A percentile compares a stretch with the other conserved stretches of the same genome.
These are phyloP conservation scores for Seriola rivoliana DNA, from an alignment of 2,113 vertebrate species.

Conservation along the genomic window DNA sequence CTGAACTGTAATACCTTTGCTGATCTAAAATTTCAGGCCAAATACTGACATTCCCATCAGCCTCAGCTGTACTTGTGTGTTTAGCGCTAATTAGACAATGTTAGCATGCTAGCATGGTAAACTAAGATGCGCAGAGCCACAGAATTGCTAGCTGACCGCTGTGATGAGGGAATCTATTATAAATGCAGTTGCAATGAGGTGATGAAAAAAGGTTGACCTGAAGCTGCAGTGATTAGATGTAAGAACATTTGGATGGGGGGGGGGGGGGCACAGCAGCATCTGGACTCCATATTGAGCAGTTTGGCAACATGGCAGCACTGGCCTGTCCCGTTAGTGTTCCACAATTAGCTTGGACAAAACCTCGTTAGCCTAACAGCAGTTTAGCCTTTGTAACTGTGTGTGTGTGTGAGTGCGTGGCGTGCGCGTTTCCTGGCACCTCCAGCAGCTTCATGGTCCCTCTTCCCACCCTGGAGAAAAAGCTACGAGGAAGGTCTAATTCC, in stretches of 20 bases:
- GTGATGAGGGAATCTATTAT: too few species aligned
- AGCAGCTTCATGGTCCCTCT: slow-evolving; percentile 11
- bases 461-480: slow-evolving; percentile 31
- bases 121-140: too few species aligned
- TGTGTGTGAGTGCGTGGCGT: slow-evolving; percentile 15
- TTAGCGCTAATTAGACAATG: too few species aligned
- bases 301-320: not conserved
- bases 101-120: too few species aligned
- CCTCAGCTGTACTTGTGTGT: too few species aligned
- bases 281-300: not conserved
- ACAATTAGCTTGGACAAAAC: slow-evolving; percentile 21
- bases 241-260: slow-evolving; percentile 27
- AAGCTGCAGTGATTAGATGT: not conserved
- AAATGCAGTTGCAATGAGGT: too few species aligned
- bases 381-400: slow-evolving; percentile 15
- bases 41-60: too few species aligned
- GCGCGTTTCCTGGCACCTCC: slow-evolving; percentile 32
- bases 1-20: too few species aligned
- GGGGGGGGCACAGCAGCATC: slow-evolving; percentile 1
- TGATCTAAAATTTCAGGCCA: too few species aligned
- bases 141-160: too few species aligned
- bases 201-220: not conserved
- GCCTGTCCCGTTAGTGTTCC: not conserved
- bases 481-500: slow-evolving; percentile 41
- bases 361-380: slow-evolving; percentile 17